These are phyloP conservation scores for Entelurus aequoreus DNA, from an alignment of 2,113 vertebrate genomes.

Conservation along the genomic window DNA sequence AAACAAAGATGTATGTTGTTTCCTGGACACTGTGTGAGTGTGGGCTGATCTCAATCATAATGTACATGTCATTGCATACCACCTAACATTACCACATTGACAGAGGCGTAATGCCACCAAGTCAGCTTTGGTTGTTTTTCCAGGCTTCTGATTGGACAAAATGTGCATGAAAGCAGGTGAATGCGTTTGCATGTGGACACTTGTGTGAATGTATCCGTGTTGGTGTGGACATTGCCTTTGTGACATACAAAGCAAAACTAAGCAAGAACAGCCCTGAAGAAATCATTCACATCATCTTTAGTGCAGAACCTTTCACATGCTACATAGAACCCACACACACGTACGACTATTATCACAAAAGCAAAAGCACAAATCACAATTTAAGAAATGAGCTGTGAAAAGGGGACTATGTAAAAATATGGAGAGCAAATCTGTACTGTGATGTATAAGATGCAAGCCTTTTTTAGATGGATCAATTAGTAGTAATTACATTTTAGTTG, in stretches of 20 bases:
- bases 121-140: no score
- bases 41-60: no score
- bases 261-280: constrained; percentile 4
- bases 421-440: neutral
- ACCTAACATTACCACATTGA: no score
- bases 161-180: no score
- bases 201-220: no score
- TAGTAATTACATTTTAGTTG: neutral
- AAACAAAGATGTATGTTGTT: no score
- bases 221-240: no score
- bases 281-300: constrained; percentile 1
- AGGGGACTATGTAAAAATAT: neutral
- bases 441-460: neutral
- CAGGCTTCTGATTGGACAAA: no score
- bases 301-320: constrained; percentile 1
- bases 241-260: constrained; percentile 1
- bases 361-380: neutral
- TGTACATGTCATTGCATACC: no score
- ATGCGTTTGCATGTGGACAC: no score
- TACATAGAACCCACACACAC: neutral
- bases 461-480: neutral
- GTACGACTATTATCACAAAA: neutral
- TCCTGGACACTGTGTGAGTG: no score
- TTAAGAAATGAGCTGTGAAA: neutral
- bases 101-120: no score